Percentiles rank a stretch among this genome's conserved stretches.
These are phyloP conservation scores for Hippocampus guttulatus DNA, from an alignment of 2,113 vertebrate species.

Conservation along the genomic window DNA sequence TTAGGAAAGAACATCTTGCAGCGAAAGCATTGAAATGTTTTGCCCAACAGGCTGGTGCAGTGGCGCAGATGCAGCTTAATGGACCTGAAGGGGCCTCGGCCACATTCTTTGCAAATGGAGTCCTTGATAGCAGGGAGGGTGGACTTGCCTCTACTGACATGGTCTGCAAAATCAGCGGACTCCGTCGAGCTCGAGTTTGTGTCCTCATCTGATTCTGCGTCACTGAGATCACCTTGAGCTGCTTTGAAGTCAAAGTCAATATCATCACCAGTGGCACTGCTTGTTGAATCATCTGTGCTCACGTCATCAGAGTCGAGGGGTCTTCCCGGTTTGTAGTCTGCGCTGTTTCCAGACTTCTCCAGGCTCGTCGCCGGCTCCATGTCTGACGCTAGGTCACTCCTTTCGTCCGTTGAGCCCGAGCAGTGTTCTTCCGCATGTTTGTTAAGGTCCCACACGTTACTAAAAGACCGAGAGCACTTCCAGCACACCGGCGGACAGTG, in stretches of 20 bases:
- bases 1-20: constrained; percentile 42
- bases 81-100: constrained; percentile 49
- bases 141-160: background rate
- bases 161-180: constrained; percentile 29
- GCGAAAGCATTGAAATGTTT: constrained; percentile 30
- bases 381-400: background rate
- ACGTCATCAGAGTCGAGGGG: constrained; percentile 9
- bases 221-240: background rate
- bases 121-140: background rate
- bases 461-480: constrained; percentile 35
- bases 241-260: background rate
- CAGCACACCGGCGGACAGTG: constrained; percentile 38
- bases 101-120: constrained; percentile 49
- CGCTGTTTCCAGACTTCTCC: constrained; percentile 9
- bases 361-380: background rate
- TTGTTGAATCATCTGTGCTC: constrained; percentile 14
- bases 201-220: constrained; percentile 26
- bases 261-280: constrained; percentile 4
- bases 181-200: constrained; percentile 33
- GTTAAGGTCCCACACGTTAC: constrained; percentile 53
- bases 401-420: background rate
- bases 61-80: constrained; percentile 36
- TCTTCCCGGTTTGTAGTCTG: constrained; percentile 18
- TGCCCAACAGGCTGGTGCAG: constrained; percentile 28
- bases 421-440: constrained; percentile 41